Evolutionary conservation across 2,113 vertebrate genomes (phyloP).

Genomic region (Dipodomys ordii): DNA sequence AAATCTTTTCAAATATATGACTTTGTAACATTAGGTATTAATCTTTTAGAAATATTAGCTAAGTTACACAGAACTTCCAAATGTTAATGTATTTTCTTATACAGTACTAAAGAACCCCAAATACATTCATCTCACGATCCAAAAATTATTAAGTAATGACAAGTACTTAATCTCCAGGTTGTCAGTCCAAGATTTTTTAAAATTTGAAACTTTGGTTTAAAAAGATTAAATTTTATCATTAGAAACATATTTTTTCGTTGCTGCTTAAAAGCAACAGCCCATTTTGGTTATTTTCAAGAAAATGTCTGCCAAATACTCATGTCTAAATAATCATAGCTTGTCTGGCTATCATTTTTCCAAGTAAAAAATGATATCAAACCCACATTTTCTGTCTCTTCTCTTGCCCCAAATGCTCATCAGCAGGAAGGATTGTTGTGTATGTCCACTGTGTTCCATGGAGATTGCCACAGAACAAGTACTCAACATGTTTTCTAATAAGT

Average conservation of each 20-base stretch:
- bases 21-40: background rate
- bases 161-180: background rate
- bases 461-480: background rate
- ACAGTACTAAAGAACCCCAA: background rate
- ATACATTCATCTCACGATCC: background rate
- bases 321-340: background rate
- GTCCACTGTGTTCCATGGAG: background rate
- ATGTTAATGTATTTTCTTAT: background rate
- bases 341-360: background rate
- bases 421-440: background rate
- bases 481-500: background rate
- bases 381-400: background rate
- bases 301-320: background rate
- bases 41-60: background rate
- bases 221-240: slow-evolving; percentile 11
- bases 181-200: background rate
- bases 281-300: slow-evolving; percentile 18
- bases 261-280: background rate
- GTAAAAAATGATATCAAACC: background rate
- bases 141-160: background rate
- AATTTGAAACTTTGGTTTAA: background rate
- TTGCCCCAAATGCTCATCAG: background rate
- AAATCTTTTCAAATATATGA: background rate
- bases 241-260: too few relatives aligned
- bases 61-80: slow-evolving; percentile 3